Percentiles rank a stretch among this genome's conserved stretches.
phyloP scores from a whole-genome alignment of 2,113 vertebrate species.

The Cnemophilus loriae region DNA sequence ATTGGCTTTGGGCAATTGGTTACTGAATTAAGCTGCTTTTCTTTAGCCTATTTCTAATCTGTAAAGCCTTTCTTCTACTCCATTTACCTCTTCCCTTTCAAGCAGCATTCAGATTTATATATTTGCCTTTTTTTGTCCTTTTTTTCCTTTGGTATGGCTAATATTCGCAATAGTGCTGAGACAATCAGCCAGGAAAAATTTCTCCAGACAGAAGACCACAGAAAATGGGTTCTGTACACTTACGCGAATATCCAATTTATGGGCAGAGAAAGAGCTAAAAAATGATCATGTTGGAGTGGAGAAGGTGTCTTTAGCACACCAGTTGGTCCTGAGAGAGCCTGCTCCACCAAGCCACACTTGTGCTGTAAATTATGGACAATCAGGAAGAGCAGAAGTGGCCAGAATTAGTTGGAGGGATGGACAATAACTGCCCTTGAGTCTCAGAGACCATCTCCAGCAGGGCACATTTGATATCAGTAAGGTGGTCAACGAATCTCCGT shows the following conservation, averaged over 20 bases:
- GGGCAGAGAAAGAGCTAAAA: not conserved
- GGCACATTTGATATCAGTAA: not conserved
- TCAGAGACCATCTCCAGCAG: not conserved
- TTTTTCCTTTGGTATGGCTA: not conserved
- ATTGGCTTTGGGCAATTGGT: not conserved
- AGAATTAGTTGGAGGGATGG: not conserved
- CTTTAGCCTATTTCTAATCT: not conserved
- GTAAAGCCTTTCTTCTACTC: not conserved
- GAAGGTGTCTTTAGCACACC: not conserved
- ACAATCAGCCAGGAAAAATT: not conserved
- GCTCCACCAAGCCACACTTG: not conserved
- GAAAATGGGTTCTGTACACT: not conserved
- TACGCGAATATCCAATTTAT: not conserved
- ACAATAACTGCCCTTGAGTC: not conserved
- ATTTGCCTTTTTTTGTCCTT: not conserved
- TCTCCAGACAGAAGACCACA: not conserved
- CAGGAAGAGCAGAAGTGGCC: not conserved
- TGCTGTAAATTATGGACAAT: not conserved
- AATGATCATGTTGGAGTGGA: not conserved
- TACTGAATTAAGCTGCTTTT: slow-evolving; percentile 8
- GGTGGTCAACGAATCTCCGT: not conserved
- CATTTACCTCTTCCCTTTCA: not conserved
- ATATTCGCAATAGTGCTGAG: not conserved
- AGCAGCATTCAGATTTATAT: not conserved
- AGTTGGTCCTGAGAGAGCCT: not conserved